Evolutionary conservation across 2,888 invertebrate genomes (phyloP), one percentile per base, ranked within the genome.

Genomic region (Plagodis pulveraria): DNA sequence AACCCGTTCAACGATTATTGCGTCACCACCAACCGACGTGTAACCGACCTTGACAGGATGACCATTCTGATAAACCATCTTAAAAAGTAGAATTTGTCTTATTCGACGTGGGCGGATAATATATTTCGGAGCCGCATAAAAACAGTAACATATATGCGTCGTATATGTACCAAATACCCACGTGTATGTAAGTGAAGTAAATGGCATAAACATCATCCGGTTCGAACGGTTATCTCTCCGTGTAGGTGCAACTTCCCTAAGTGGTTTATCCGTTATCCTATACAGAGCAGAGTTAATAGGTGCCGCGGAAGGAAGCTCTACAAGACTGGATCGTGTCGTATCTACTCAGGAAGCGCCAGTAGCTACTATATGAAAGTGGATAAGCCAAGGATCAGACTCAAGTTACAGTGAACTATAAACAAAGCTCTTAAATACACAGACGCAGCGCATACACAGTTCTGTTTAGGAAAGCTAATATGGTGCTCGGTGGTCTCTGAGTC

Each of bases 251-350:
- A 81, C 81, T 80, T 85, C 84, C 80, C 77, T 85, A 81, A 89
- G 87, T 86, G 83, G 81, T 81, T 85, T 83, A 87, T 84, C 84
- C 84, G 81, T 78, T 85, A 81, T 83, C 78, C 80, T 75, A 74
- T 70, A 62, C 54, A 60, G 22, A 44, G 50, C 50, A 74, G 73
- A 70, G 70, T 74, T 76, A 76, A 76, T 74, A 75, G 74, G 65
- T 66, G 75, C 77, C 75, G 70, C 83, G 89, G 87, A 90, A 89
- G 91, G 90, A 91, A 91, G 89, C 88, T 83, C 83, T 87, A 87
- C 80, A 86, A 81, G 72, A 70, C 70, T 75, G 78, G 78, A 80
- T 81, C 81, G 77, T 78, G 72, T 76, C 77, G 68, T 91, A 89
- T 90, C 90, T 87, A 87, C 76, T 68, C 84, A 86, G 91, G 88